A percentile compares a stretch with the other conserved stretches of the same genome.
Conservation (phyloP, 92 coral and sea anemone species). For the Nematostella vectensis region DNA sequence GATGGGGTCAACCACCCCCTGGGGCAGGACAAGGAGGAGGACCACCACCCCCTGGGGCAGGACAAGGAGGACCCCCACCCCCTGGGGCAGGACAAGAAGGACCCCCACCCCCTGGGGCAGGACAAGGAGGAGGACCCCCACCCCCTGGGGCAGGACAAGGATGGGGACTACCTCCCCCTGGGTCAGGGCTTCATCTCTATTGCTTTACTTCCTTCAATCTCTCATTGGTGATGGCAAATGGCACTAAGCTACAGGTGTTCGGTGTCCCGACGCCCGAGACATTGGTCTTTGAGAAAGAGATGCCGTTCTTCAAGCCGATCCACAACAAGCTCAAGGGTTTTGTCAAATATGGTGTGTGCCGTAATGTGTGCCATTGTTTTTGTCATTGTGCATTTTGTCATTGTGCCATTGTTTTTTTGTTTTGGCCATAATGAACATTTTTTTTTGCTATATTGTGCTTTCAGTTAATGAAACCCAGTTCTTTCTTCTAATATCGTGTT, state of each 20-base stretch:
- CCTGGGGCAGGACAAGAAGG: background rate
- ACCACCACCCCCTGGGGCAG: background rate
- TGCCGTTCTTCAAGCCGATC: too few species aligned
- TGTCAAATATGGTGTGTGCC: background rate
- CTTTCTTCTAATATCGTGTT: too few species aligned
- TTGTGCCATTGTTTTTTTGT: background rate
- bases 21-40: background rate
- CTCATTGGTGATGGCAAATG: constrained; percentile 5
- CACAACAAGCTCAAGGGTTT: background rate
- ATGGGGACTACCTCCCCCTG: background rate
- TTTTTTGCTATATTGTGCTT: too few species aligned
- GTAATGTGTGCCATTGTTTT: background rate
- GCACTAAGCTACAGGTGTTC: background rate
- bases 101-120: background rate
- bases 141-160: background rate
- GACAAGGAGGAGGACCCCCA: background rate
- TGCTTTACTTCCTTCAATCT: constrained; percentile 7
- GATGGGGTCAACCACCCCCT: background rate
- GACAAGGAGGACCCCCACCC: background rate
- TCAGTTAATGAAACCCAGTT: too few species aligned
- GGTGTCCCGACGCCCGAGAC: constrained; percentile 15
- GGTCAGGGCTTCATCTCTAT: constrained; percentile 1
- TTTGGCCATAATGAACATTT: too few species aligned
- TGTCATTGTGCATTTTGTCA: background rate
- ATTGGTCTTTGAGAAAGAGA: background rate